A percentile compares a stretch with the other conserved stretches of the same genome.
Evolutionary conservation across 2,888 invertebrate genomes (phyloP).

Genomic region (Leptinotarsa haldemani): DNA sequence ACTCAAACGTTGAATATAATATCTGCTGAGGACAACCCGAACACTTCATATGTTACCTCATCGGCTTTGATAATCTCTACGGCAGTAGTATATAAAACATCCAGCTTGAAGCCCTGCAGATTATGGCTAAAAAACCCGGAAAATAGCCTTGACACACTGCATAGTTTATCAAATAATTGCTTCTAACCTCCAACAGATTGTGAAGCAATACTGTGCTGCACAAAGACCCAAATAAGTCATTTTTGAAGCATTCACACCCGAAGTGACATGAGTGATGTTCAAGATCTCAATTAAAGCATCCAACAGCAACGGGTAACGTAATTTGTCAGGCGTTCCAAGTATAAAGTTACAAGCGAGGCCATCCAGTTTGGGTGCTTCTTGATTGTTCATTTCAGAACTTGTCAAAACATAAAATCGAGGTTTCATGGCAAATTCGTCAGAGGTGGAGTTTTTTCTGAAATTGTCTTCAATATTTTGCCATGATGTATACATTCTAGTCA

Average conservation of each 20-base stretch:
- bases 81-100: no score
- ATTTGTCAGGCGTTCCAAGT: constrained; percentile 89
- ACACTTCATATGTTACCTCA: no score
- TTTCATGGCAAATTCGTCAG: constrained; percentile 78
- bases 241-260: constrained; percentile 61
- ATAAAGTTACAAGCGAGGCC: constrained; percentile 94
- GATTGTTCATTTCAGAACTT: constrained; percentile 76
- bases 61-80: no score
- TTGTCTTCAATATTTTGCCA: constrained; percentile 84
- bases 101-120: no score
- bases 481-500: constrained; percentile 75
- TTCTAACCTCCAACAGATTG: constrained; percentile 81
- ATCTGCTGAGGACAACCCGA: no score
- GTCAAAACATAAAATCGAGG: constrained; percentile 94
- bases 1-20: no score
- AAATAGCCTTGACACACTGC: not conserved
- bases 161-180: not conserved
- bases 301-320: constrained; percentile 87
- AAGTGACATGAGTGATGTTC: constrained; percentile 79
- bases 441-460: constrained; percentile 73
- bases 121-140: no score
- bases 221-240: constrained; percentile 76
- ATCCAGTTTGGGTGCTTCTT: constrained; percentile 92
- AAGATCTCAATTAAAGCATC: constrained; percentile 88
- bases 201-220: constrained; percentile 92